phyloP scores from a whole-genome alignment of 2,113 vertebrate genomes.

The Otus sunia region DNA sequence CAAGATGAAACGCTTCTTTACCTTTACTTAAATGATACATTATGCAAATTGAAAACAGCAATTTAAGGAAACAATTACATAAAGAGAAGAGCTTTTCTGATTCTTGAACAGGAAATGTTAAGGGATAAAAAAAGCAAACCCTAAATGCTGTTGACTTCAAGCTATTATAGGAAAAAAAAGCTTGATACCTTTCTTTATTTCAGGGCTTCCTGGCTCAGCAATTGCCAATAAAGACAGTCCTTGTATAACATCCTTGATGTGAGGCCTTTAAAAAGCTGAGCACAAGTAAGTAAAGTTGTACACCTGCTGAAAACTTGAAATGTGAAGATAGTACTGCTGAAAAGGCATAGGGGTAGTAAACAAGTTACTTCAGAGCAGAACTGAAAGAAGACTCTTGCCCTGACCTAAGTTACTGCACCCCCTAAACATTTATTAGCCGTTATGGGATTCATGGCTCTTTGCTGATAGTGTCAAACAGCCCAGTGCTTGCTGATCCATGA shows the following conservation, averaged over 20 bases:
- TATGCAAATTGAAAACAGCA: slow-evolving; percentile 64
- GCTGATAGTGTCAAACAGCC: background rate
- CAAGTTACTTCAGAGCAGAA: background rate
- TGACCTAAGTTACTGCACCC: background rate
- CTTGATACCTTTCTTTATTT: slow-evolving; percentile 27
- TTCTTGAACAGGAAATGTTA: slow-evolving; percentile 47
- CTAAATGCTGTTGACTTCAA: slow-evolving; percentile 10
- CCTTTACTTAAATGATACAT: slow-evolving; percentile 63
- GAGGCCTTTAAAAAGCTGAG: background rate
- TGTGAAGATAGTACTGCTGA: background rate
- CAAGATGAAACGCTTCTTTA: slow-evolving; percentile 54
- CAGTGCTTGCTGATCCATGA: background rate
- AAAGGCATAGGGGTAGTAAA: background rate
- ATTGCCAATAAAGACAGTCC: background rate
- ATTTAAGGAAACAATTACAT: slow-evolving; percentile 59
- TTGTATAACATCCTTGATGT: background rate
- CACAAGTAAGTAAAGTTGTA: background rate
- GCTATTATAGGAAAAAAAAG: background rate
- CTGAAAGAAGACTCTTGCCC: background rate
- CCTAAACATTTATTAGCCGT: background rate
- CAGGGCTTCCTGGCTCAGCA: background rate
- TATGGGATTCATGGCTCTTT: background rate
- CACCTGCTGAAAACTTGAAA: background rate
- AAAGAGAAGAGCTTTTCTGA: slow-evolving; percentile 45
- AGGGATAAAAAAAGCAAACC: slow-evolving; percentile 45